Base-by-base conservation (phyloP, 2,888 invertebrate genomes). In the Agonum fuliginosum region DNA sequence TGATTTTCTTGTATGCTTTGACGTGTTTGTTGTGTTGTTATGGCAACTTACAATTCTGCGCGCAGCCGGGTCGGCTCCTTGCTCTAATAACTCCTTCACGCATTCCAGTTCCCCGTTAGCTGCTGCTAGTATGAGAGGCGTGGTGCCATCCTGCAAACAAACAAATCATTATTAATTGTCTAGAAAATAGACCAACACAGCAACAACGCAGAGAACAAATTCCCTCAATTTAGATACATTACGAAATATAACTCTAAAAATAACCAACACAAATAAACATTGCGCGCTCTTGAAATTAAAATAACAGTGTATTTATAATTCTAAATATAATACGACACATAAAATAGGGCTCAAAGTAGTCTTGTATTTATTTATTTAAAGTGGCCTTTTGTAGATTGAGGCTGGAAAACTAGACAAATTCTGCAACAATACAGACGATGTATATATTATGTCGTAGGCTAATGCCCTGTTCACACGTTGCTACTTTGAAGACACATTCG, bases 91-190 rank as follows among this genome's bases (percentile, higher is more conserved):
- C 86, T 97, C 96, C 74, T 91, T 88, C 24, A 97, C 96, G 87
- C 97, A 97, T 67, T 95, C 93, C 81, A 93, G 89, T 87, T 97
- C 96, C 1, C 97, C 97, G 87, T 96, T 95, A 71, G 97, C 97
- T 1, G 97, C 93, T 1, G 97, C 94, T 84, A 98, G 89, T 85
- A 97, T 97, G 81, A 97, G 89, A 2, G 97, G 97, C 3, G 97
- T 97, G 27, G 97, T 97, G 51, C 96, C 97, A 86, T 97, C 97
- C 97, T 97, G 88, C 80, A 65, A 20, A 67, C 46, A 71, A 17
- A 71, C 71, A 71, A 8, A 10, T n/a, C 10, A n/a, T n/a, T n/a
- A n/a, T 22, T 46, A 51, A 69, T 62, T 51, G 34, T 19, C 2
- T 20, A 75, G 43, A 46, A 34, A 75, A 48, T 17, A 67, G 22